Evolutionary conservation across 2,797 vertebrate species (phyloP).

Genomic region (Poeciliopsis gracilis): DNA sequence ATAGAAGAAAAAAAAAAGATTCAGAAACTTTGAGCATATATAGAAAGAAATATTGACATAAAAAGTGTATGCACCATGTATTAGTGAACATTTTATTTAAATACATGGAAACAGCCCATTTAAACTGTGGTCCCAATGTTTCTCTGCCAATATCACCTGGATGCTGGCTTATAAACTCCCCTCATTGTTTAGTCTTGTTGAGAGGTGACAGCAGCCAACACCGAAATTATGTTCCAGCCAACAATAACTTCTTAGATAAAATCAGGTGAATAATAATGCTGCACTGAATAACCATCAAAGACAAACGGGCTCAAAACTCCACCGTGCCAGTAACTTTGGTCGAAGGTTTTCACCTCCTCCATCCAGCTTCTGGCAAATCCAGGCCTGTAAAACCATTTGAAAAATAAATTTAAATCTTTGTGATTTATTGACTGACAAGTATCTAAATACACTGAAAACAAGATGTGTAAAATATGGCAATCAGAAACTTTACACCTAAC

Average conservation of each 20-base stretch:
- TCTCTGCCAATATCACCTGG: not conserved
- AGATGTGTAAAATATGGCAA: not conserved
- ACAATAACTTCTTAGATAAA: not conserved
- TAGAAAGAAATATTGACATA: not conserved
- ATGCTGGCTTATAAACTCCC: not conserved
- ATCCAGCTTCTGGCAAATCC: conserved; percentile 69
- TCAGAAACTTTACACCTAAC: conserved; percentile 63
- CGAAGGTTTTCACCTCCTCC: conserved; percentile 68
- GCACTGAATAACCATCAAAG: conserved; percentile 64
- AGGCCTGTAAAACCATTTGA: conserved; percentile 67
- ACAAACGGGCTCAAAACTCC: conserved; percentile 67
- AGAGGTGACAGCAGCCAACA: not conserved
- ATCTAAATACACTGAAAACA: not conserved
- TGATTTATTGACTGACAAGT: not conserved
- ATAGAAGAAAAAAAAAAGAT: not conserved
- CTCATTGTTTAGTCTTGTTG: not conserved
- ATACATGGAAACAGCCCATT: not conserved
- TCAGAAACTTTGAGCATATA: not conserved
- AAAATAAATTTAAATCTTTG: not conserved
- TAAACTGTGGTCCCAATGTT: not conserved
- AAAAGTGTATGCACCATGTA: not conserved
- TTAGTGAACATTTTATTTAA: not conserved
- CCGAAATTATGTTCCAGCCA: conserved; percentile 20
- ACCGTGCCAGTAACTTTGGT: conserved; percentile 69
- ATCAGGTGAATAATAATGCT: conserved; percentile 45